These are phyloP conservation scores for Hetaerina americana DNA, from an alignment of 1,140 invertebrate genomes.

Conservation along the genomic window DNA sequence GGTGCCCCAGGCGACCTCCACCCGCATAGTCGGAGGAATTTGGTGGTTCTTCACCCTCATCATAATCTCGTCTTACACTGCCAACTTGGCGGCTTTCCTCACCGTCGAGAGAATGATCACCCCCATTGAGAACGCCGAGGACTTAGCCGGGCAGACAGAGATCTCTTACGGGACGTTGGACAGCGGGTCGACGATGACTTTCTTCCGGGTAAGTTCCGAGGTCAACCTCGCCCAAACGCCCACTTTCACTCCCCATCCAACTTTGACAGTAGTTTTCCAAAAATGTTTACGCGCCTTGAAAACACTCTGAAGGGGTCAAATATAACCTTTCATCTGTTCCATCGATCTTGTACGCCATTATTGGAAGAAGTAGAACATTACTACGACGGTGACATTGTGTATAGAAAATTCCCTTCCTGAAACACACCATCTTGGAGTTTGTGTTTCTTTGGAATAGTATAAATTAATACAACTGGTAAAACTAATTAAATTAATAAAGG, in stretches of 20 bases:
- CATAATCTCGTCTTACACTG: conserved; percentile 79
- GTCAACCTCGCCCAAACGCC: neutral
- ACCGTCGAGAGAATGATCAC: conserved; percentile 77
- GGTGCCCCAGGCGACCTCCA: conserved; percentile 44
- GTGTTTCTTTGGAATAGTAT: no score
- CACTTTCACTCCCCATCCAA: neutral
- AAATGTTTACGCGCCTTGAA: no score
- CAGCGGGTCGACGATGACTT: conserved; percentile 67
- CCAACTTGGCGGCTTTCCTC: conserved; percentile 75
- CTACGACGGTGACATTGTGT: no score
- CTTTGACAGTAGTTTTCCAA: no score
- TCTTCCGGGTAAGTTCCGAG: conserved; percentile 49
- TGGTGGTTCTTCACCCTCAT: conserved; percentile 89
- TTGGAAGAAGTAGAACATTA: no score
- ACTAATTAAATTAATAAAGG: no score
- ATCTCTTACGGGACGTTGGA: conserved; percentile 69
- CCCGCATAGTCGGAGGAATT: conserved; percentile 58
- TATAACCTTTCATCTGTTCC: no score
- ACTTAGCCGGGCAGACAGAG: conserved; percentile 67
- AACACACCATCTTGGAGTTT: no score
- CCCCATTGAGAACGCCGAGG: conserved; percentile 73
- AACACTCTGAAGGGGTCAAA: no score
- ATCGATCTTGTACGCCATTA: no score
- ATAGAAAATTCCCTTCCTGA: no score
- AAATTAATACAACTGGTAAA: no score